A percentile compares a stretch with the other conserved stretches of the same genome.
These are phyloP conservation scores for Pelusios castaneus DNA, from an alignment of 2,113 vertebrate species.

Conservation along the genomic window DNA sequence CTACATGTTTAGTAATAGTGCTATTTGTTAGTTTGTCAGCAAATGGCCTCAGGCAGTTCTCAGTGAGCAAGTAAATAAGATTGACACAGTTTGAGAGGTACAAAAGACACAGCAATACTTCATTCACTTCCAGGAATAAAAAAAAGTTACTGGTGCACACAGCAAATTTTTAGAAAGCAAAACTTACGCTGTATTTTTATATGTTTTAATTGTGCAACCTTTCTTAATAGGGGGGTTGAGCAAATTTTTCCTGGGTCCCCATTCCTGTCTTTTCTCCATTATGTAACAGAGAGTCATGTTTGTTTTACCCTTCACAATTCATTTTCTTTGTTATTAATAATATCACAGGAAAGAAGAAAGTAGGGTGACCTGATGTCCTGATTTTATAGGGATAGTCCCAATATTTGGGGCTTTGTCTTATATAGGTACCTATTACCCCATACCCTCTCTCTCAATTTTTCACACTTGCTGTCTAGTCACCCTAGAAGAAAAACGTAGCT, in stretches of 20 bases:
- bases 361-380: too few relatives aligned
- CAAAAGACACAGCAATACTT: slow-evolving; percentile 1
- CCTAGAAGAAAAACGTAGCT: not conserved
- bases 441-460: too few relatives aligned
- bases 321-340: not conserved
- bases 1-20: slow-evolving; percentile 8
- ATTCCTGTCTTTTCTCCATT: not conserved
- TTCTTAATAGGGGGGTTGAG: not conserved
- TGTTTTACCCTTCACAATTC: not conserved
- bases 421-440: too few relatives aligned
- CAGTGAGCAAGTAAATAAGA: not conserved
- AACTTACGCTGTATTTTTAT: not conserved
- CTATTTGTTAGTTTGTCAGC: not conserved
- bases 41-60: slow-evolving; percentile 16
- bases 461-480: too few relatives aligned
- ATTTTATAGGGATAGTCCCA: too few relatives aligned
- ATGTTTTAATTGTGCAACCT: not conserved
- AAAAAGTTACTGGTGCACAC: not conserved
- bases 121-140: slow-evolving; percentile 6
- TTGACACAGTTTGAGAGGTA: not conserved
- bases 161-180: not conserved
- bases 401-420: too few relatives aligned
- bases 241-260: not conserved
- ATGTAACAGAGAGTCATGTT: not conserved
- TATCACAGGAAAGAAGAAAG: not conserved